Conservation (phyloP, 2,888 invertebrate species). For the Drosophila ochracea region DNA sequence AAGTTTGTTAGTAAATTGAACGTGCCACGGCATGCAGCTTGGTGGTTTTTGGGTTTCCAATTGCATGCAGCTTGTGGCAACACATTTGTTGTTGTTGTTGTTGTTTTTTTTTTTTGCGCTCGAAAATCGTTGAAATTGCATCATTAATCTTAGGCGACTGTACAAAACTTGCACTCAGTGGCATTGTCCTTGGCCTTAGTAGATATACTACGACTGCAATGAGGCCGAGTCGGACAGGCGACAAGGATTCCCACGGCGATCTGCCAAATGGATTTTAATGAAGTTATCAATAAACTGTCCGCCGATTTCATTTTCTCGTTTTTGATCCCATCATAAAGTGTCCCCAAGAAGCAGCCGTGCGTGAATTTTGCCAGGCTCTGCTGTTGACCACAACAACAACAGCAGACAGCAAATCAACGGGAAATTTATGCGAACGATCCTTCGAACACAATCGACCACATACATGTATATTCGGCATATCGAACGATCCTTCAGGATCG, state of each 20-base stretch:
- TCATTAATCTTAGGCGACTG: constrained; percentile 49
- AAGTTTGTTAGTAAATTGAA: constrained; percentile 78
- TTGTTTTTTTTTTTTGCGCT: not conserved
- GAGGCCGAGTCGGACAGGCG: not conserved
- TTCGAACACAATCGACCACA: constrained; percentile 28
- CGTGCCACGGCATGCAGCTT: constrained; percentile 45
- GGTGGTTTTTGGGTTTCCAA: constrained; percentile 14
- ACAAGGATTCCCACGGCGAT: constrained; percentile 63
- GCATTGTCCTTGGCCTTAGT: constrained; percentile 15
- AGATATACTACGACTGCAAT: not conserved
- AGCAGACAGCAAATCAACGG: constrained; percentile 46
- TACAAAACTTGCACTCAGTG: constrained; percentile 14
- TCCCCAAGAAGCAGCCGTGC: constrained; percentile 61
- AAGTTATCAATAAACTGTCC: constrained; percentile 73
- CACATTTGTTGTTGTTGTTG: constrained; percentile 34
- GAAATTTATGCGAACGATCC: constrained; percentile 65
- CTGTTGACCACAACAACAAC: constrained; percentile 54
- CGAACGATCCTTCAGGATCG: constrained; percentile 23
- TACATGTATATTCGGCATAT: not conserved
- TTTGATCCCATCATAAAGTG: constrained; percentile 43
- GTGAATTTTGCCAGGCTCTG: constrained; percentile 57
- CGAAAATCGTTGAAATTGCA: constrained; percentile 16
- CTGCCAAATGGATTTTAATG: constrained; percentile 68
- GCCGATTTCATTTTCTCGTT: not conserved
- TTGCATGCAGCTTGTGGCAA: constrained; percentile 55